Evolutionary conservation across 2,113 vertebrate genomes (phyloP).

Genomic region (Cepphus grylle): DNA sequence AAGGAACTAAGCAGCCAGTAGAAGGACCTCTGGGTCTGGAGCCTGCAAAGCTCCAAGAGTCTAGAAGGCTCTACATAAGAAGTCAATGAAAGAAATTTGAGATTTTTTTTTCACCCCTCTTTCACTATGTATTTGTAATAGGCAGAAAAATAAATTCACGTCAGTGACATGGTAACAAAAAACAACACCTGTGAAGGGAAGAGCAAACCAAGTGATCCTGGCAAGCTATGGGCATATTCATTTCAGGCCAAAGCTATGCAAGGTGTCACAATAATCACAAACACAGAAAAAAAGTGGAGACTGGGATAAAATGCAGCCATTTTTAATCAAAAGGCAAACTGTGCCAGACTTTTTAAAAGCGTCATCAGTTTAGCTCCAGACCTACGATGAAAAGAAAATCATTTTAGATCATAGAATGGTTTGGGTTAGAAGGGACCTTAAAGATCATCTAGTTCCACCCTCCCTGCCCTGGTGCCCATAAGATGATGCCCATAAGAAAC

Average conservation of each 20-base stretch:
- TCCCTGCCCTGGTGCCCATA: too few species aligned
- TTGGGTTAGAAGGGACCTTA: too few species aligned
- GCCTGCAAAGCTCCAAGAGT: not conserved
- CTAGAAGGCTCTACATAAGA: not conserved
- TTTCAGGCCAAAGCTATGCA: not conserved
- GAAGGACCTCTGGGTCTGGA: not conserved
- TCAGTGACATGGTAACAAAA: not conserved
- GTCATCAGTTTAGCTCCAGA: not conserved
- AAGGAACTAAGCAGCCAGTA: not conserved
- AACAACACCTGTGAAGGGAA: not conserved
- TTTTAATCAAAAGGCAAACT: not conserved
- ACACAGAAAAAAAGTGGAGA: not conserved
- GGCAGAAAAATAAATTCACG: not conserved
- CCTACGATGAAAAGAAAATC: accelerated
- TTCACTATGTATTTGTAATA: not conserved
- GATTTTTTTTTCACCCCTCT: not conserved
- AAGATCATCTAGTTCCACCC: too few species aligned
- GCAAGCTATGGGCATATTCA: not conserved
- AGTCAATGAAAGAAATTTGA: not conserved
- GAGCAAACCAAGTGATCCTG: not conserved
- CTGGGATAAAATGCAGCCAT: not conserved
- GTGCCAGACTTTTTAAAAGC: not conserved
- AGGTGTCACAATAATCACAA: not conserved
- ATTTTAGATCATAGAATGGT: not conserved
- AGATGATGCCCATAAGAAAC: not conserved